These are phyloP conservation scores for Brachionus rotundiformis DNA, from an alignment of 1,140 invertebrate species.

Conservation along the genomic window DNA sequence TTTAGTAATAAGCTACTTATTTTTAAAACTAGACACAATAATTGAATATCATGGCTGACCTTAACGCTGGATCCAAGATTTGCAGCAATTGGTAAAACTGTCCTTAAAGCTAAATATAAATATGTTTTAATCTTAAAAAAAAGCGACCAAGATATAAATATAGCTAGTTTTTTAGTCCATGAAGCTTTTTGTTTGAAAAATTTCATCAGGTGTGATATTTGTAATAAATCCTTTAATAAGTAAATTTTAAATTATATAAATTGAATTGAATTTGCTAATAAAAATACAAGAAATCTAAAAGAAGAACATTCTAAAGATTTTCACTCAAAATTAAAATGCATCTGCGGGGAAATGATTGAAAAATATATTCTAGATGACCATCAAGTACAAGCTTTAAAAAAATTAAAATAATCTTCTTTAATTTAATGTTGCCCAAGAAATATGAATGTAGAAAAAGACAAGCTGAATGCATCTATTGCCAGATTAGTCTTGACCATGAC, in stretches of 20 bases:
- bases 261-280: background rate
- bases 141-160: background rate
- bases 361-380: background rate
- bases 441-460: conserved; percentile 21
- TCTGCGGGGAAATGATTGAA: background rate
- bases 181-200: conserved; percentile 40
- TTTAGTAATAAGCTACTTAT: too few species aligned
- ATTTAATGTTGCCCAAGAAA: too few species aligned
- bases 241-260: background rate
- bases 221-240: conserved; percentile 23
- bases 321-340: conserved; percentile 18
- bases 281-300: background rate
- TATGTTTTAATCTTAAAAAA: background rate
- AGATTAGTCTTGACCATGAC: background rate
- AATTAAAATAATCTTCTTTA: background rate
- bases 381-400: background rate
- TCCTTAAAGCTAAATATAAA: background rate
- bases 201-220: conserved; percentile 10
- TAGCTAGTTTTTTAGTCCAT: conserved; percentile 13
- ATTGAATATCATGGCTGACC: background rate
- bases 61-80: background rate
- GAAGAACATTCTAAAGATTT: conserved; percentile 3
- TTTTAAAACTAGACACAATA: too few species aligned
- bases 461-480: background rate
- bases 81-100: conserved; percentile 1